phyloP scores from a whole-genome alignment of 2,888 invertebrate species.

The Aspidiotus rigidus region DNA sequence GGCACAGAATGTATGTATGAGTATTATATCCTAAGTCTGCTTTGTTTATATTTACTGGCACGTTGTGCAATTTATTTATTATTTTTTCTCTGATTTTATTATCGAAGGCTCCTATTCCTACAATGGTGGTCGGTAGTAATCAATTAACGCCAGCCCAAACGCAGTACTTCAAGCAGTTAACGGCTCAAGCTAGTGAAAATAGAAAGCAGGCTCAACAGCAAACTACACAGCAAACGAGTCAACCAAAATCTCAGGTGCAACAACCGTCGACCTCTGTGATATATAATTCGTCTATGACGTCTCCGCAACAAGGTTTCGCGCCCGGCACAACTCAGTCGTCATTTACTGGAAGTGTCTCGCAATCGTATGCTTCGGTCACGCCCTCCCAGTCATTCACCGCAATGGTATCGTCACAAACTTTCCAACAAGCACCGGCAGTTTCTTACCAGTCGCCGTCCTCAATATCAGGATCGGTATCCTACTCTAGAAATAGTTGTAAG shows the following conservation, averaged over 20 bases:
- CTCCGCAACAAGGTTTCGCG: conserved; percentile 21
- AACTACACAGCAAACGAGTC: not conserved
- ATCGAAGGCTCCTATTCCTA: conserved; percentile 20
- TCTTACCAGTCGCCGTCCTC: conserved; percentile 24
- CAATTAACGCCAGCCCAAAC: conserved; percentile 51
- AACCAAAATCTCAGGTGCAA: conserved; percentile 13
- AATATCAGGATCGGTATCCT: conserved; percentile 23
- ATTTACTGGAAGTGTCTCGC: conserved; percentile 25
- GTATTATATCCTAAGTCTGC: not conserved
- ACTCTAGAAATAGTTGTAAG: conserved; percentile 24
- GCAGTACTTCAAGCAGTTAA: conserved; percentile 52
- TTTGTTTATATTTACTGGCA: not conserved
- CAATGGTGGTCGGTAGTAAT: conserved; percentile 34
- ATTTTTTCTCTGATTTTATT: not conserved
- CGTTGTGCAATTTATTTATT: conserved; percentile 5
- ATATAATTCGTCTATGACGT: conserved; percentile 31
- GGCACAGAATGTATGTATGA: conserved; percentile 21
- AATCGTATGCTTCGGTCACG: conserved; percentile 20
- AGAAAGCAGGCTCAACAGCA: conserved; percentile 23
- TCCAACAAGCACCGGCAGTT: conserved; percentile 25
- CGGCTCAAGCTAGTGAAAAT: conserved; percentile 38
- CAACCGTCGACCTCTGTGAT: conserved; percentile 28
- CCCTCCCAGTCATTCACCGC: conserved; percentile 19
- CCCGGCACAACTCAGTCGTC: conserved; percentile 23
- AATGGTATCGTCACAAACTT: conserved; percentile 26